phyloP scores from a whole-genome alignment of 92 coral and sea anemone genomes.

The Hydrozoanthus gracilis region DNA sequence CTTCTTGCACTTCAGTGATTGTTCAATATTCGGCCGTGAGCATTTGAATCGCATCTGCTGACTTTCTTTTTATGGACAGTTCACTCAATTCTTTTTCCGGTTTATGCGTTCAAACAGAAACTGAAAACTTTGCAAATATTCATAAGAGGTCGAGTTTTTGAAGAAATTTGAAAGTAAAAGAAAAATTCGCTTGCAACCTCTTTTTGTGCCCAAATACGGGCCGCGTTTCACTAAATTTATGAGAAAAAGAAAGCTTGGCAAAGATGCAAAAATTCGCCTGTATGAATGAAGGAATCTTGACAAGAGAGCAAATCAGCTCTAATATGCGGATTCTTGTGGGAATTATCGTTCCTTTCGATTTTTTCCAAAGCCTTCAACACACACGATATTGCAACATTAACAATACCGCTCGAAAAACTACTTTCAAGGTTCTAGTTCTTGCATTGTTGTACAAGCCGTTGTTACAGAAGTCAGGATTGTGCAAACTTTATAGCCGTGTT shows the following conservation, averaged over 20 bases:
- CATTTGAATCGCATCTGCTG: neutral
- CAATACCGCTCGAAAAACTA: neutral
- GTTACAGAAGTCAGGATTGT: too few relatives aligned
- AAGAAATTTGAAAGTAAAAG: neutral
- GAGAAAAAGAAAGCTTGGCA: conserved; percentile 15
- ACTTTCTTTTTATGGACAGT: conserved; percentile 18
- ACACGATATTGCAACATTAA: neutral
- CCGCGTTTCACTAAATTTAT: neutral
- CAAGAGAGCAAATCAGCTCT: conserved; percentile 32
- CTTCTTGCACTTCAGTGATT: too few relatives aligned
- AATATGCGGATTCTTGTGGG: conserved; percentile 12
- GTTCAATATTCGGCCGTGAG: neutral
- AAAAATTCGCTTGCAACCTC: neutral
- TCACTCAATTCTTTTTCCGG: neutral
- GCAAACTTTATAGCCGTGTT: too few relatives aligned
- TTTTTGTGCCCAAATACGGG: neutral
- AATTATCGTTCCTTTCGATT: conserved; percentile 26
- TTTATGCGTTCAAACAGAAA: neutral
- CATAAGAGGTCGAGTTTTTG: neutral
- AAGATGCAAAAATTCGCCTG: neutral
- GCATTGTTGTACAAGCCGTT: too few relatives aligned
- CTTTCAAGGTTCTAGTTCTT: neutral
- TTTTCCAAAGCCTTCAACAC: neutral
- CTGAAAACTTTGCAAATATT: neutral
- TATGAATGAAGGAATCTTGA: conserved; percentile 18